Evolutionary conservation across 2,797 vertebrate species (phyloP), one percentile per base, ranked within the genome.

Genomic region (Lerista edwardsae): DNA sequence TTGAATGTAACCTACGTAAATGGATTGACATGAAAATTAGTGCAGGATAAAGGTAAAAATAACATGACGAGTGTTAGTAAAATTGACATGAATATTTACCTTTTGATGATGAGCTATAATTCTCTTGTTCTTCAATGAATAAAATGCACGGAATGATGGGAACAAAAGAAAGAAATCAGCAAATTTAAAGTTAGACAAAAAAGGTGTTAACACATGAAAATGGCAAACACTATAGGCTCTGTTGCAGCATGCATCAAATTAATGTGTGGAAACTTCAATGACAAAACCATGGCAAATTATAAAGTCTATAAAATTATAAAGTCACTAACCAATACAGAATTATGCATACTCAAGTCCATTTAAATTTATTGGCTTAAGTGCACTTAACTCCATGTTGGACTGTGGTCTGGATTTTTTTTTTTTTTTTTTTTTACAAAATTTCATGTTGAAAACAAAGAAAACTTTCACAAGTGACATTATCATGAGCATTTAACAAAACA

Each of bases 161-260:
- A 96, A 97, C 95, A 97, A 96, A 96, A 96, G 95, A 96, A 96
- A 95, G 96, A 97, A 96, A 97, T 96, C 96, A 97, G 96, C 96
- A 97, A 96, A 96, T 96, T 95, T 93, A 94, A 96, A 95, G 96
- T 97, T 96, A 96, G 96, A 96, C 95, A 96, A 93, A 94, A 94
- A 96, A 94, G 85, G 86, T 91, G 94, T 96, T 92, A n/a, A 93
- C 85, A 93, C 51, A 94, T 95, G 93, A 96, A 92, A 96, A 96
- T 94, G 95, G 93, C 78, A 95, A 91, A 95, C 95, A 93, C 92
- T 95, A 91, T 93, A 94, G 92, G 92, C 89, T 93, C 83, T 90
- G 91, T 86, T 93, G 93, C 87, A 91, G 86, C 82, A 90, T 93
- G 94, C 86, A 93, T 89, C 92, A 91, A 94, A 84, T 73, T 90